Percentiles rank a stretch among this genome's conserved stretches.
Conservation (phyloP, 64 coral and sea anemone species). For the Pocillopora verrucosa region DNA sequence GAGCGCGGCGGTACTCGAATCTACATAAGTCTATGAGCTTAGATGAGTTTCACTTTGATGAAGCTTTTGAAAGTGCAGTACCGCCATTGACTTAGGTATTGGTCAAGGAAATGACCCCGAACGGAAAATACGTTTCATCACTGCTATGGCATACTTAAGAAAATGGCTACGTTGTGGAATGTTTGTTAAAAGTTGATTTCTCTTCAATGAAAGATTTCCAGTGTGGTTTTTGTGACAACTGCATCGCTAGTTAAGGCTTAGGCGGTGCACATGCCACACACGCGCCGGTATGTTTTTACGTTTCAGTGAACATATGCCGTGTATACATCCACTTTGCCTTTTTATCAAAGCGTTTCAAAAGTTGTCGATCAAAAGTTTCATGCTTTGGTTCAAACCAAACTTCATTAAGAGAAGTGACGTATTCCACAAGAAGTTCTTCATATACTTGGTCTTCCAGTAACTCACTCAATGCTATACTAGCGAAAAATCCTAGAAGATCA, state of each 20-base stretch:
- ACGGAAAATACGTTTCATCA: too few relatives aligned
- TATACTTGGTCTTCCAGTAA: constrained; percentile 31
- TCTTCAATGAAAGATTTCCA: too few relatives aligned
- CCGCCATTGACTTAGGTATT: too few relatives aligned
- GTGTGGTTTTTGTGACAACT: too few relatives aligned
- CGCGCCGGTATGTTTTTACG: neutral
- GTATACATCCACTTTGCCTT: constrained; percentile 38
- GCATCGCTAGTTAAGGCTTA: too few relatives aligned
- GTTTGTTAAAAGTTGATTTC: neutral
- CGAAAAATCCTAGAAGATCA: constrained; percentile 28
- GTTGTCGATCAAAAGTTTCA: neutral
- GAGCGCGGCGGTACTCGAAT: too few relatives aligned
- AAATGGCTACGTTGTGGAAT: too few relatives aligned
- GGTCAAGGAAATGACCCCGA: too few relatives aligned
- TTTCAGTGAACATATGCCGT: constrained; percentile 26
- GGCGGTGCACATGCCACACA: neutral
- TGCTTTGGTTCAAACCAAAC: neutral
- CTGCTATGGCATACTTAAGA: too few relatives aligned
- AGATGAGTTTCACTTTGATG: too few relatives aligned
- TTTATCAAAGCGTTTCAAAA: neutral
- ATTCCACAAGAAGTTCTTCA: constrained; percentile 42
- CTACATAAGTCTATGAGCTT: too few relatives aligned
- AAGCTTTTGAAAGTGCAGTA: too few relatives aligned
- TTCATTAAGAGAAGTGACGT: constrained; percentile 20
- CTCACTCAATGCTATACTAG: constrained; percentile 36